Evolutionary conservation across 92 coral and sea anemone species (phyloP).

Genomic region (Paramuricea clavata): DNA sequence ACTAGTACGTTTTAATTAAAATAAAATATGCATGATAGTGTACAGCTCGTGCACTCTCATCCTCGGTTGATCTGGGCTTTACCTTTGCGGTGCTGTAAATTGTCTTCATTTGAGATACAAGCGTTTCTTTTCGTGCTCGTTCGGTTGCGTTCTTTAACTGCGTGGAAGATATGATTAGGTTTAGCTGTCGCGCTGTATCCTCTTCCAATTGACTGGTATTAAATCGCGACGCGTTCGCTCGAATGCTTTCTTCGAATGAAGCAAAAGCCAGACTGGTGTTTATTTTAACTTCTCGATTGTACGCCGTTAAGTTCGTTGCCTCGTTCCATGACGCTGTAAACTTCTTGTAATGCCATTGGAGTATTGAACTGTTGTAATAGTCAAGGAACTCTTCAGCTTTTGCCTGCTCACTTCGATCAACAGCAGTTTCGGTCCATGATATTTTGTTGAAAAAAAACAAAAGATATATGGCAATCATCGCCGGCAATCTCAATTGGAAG

Average conservation of each 20-base stretch:
- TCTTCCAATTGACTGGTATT: slow-evolving; percentile 65
- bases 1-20: no score
- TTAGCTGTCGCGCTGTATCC: slow-evolving; percentile 81
- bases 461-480: background rate
- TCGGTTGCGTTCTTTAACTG: slow-evolving; percentile 68
- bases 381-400: slow-evolving; percentile 71
- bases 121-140: slow-evolving; percentile 39
- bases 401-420: slow-evolving; percentile 27
- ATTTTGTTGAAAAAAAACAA: background rate
- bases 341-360: slow-evolving; percentile 37
- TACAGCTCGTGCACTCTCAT: no score
- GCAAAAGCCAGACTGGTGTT: slow-evolving; percentile 68
- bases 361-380: slow-evolving; percentile 58
- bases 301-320: slow-evolving; percentile 76
- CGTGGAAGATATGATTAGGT: slow-evolving; percentile 68
- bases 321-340: slow-evolving; percentile 70
- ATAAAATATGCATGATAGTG: no score
- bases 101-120: slow-evolving; percentile 61
- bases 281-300: slow-evolving; percentile 62
- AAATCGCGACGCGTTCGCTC: slow-evolving; percentile 72
- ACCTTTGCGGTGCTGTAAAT: slow-evolving; percentile 75
- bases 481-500: background rate
- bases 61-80: no score
- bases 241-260: slow-evolving; percentile 60
- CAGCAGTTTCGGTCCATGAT: background rate